Evolutionary conservation across 2,888 invertebrate genomes (phyloP).

Genomic region (Stratiomys singularior): DNA sequence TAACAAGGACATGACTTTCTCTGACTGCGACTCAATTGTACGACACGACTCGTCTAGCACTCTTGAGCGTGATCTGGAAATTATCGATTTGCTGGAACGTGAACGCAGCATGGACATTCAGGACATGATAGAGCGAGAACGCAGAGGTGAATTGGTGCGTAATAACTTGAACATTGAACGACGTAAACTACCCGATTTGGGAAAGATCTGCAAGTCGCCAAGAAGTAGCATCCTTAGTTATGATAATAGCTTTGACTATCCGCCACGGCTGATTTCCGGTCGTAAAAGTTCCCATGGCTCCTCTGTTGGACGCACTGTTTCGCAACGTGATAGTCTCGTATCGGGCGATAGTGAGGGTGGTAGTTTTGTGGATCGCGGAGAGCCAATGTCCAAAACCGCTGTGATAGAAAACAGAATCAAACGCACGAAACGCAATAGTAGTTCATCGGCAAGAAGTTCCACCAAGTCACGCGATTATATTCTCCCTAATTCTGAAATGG

Average conservation of each 20-base stretch:
- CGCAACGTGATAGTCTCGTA: constrained; percentile 63
- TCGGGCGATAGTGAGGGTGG: constrained; percentile 62
- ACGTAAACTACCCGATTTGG: constrained; percentile 62
- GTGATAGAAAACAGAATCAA: constrained; percentile 59
- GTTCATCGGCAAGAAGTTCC: constrained; percentile 60
- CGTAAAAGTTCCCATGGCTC: constrained; percentile 60
- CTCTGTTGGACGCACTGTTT: constrained; percentile 39
- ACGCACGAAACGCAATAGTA: constrained; percentile 13
- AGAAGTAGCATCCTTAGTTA: constrained; percentile 58
- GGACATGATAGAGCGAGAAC: constrained; percentile 62
- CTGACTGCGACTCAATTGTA: constrained; percentile 61
- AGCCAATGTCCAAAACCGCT: constrained; percentile 59
- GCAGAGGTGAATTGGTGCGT: constrained; percentile 59
- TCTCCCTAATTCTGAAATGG: constrained; percentile 56
- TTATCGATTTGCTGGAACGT: constrained; percentile 64
- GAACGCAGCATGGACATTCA: constrained; percentile 65
- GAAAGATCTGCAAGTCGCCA: constrained; percentile 62
- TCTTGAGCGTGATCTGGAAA: constrained; percentile 64
- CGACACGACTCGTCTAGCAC: constrained; percentile 61
- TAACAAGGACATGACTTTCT: constrained; percentile 61
- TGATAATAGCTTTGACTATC: constrained; percentile 53
- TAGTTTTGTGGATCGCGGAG: constrained; percentile 59
- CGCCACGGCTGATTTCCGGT: constrained; percentile 55
- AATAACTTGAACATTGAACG: constrained; percentile 54
- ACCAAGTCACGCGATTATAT: constrained; percentile 62